Evolutionary conservation across 2,888 invertebrate genomes (phyloP).

Genomic region (Callyntrura sp.): DNA sequence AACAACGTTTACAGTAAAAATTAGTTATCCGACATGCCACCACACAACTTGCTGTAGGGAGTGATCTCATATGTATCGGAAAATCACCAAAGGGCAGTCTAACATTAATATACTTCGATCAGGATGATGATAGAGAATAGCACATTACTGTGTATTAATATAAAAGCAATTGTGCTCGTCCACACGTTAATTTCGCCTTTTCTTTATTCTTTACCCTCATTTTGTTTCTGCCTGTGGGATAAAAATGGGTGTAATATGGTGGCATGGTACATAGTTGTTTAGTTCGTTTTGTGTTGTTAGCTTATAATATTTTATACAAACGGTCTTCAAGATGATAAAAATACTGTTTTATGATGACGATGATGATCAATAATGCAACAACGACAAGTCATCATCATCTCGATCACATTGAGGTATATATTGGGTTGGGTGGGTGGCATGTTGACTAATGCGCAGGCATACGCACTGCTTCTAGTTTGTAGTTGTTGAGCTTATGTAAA

Average conservation of each 20-base stretch:
- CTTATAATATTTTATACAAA: slow-evolving; percentile 15
- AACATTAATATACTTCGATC: slow-evolving; percentile 1
- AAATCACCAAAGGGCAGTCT: slow-evolving; percentile 56
- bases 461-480: slow-evolving; percentile 23
- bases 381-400: neutral
- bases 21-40: too few species aligned
- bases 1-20: too few species aligned
- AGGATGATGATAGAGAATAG: neutral
- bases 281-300: neutral
- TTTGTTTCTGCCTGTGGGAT: neutral
- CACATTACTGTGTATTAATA: too few species aligned
- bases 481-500: slow-evolving; percentile 6
- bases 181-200: slow-evolving; percentile 30
- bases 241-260: too few species aligned
- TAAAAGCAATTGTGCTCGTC: slow-evolving; percentile 19
- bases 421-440: slow-evolving; percentile 23
- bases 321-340: neutral
- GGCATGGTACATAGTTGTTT: neutral
- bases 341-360: neutral
- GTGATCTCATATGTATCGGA: too few species aligned
- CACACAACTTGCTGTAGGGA: too few species aligned
- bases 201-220: neutral
- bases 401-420: neutral
- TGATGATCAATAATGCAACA: slow-evolving; percentile 36
- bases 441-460: neutral